A percentile compares a stretch with the other conserved stretches of the same genome.
Conservation (phyloP, 2,888 invertebrate genomes). For the Willowsia nigromaculata region DNA sequence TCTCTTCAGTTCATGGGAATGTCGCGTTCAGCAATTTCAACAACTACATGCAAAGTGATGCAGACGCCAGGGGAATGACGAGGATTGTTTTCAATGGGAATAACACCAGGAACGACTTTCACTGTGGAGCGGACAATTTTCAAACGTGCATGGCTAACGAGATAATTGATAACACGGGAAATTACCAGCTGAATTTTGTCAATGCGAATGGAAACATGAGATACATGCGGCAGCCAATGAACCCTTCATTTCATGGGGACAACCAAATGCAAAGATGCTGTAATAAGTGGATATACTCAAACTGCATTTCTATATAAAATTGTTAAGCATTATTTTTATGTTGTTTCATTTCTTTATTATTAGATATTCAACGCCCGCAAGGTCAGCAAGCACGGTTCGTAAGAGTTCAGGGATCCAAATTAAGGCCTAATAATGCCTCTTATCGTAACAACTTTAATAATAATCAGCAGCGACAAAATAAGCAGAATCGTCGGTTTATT, state of each 20-base stretch:
- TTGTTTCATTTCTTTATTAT: background rate
- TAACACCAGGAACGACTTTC: background rate
- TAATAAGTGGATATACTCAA: background rate
- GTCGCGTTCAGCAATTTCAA: background rate
- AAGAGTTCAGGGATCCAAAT: slow-evolving; percentile 13
- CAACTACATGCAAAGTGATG: background rate
- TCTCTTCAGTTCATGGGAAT: slow-evolving; percentile 1
- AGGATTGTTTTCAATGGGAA: slow-evolving; percentile 22
- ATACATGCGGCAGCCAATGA: slow-evolving; percentile 15
- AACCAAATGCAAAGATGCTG: slow-evolving; percentile 24
- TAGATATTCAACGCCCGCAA: slow-evolving; percentile 10
- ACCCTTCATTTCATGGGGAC: slow-evolving; percentile 19
- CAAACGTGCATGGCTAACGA: background rate
- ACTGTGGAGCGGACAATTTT: background rate
- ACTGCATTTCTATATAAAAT: background rate
- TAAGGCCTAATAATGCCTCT: background rate
- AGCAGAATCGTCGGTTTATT: slow-evolving; percentile 17
- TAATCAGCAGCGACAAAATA: slow-evolving; percentile 13
- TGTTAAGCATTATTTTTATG: background rate
- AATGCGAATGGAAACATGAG: background rate
- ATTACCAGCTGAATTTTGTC: background rate
- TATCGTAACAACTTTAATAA: slow-evolving; percentile 32
- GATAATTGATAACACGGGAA: slow-evolving; percentile 5
- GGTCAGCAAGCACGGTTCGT: slow-evolving; percentile 24
- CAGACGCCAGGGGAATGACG: background rate